Evolutionary conservation across 2,888 invertebrate species (phyloP), one percentile per base, ranked within the genome.

Genomic region (Drosophila quinaria): DNA sequence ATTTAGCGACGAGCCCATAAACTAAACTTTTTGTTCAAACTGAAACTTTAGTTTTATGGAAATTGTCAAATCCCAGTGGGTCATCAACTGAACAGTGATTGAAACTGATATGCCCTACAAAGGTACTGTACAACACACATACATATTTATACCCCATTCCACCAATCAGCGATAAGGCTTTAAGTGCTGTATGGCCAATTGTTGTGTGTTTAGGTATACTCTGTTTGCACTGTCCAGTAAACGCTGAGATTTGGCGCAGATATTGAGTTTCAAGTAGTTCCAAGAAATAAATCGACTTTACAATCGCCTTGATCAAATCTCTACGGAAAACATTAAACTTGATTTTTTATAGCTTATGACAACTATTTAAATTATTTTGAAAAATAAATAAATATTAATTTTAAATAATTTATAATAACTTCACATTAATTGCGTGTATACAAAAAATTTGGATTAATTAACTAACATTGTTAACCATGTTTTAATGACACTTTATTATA

Each of bases 91-190:
- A 41, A 51, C 78, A 70, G 33, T 65, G 74, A 65, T 61, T 69
- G 89, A 74, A 87, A 88, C 80, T 73, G 81, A 89, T 89, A 90
- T 74, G 74, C 49, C 37, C 42, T n/a, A 25, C 33, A 33, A 44
- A 63, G 62, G 56, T 63, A 37, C 35, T 17, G 33, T 42, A 46
- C 22, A 47, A 61, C 62, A 74, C 25, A 41, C 33, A 54, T 10
- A 54, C 15, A 49, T 42, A 62, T 35, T 46, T 47, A 58, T 29
- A 29, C 22, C 54, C 19, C 49, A 37, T 15, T 60, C 25, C 37
- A 35, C 42, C 60, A 65, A 67, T 44, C 67, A 50, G 31, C 13
- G 37, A 60, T 72, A 70, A 67, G 67, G 65, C 56, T 56, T 66
- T 67, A 61, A 70, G 63, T 76, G 70, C 33, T 70, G 22, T 8